Evolutionary conservation across 2,888 invertebrate genomes (phyloP).

Genomic region (Eurytoma adleriae): DNA sequence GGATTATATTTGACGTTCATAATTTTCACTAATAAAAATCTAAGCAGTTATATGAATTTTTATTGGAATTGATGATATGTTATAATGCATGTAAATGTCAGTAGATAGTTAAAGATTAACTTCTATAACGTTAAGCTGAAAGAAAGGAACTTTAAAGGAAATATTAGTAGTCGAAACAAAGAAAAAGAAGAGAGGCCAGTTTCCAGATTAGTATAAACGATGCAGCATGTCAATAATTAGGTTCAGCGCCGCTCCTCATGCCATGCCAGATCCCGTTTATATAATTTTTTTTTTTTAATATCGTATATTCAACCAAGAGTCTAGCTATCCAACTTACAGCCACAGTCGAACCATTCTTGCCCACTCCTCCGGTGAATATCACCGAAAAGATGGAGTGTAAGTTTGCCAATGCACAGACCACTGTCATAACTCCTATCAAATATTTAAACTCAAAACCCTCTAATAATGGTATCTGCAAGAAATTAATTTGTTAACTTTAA

Average conservation of each 20-base stretch:
- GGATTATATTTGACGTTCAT: neutral
- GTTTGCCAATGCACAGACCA: conserved; percentile 84
- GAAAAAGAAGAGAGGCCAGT: conserved; percentile 45
- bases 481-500: conserved; percentile 63
- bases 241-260: conserved; percentile 72
- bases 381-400: conserved; percentile 84
- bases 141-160: conserved; percentile 39
- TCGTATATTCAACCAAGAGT: conserved; percentile 58
- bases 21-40: conserved; percentile 11
- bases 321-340: conserved; percentile 86
- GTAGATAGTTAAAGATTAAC: conserved; percentile 26
- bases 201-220: conserved; percentile 58
- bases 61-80: conserved; percentile 26
- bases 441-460: conserved; percentile 86
- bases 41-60: conserved; percentile 25
- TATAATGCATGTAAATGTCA: conserved; percentile 33
- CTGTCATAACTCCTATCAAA: conserved; percentile 85
- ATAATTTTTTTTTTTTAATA: conserved; percentile 57
- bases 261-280: conserved; percentile 72
- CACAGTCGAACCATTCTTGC: conserved; percentile 99
- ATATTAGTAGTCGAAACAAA: conserved; percentile 34
- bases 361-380: conserved; percentile 90
- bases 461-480: conserved; percentile 78
- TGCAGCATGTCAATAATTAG: conserved; percentile 62
- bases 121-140: conserved; percentile 52